Conservation (phyloP, 2,113 vertebrate species). For the Mesoclemmys tuberculata region DNA sequence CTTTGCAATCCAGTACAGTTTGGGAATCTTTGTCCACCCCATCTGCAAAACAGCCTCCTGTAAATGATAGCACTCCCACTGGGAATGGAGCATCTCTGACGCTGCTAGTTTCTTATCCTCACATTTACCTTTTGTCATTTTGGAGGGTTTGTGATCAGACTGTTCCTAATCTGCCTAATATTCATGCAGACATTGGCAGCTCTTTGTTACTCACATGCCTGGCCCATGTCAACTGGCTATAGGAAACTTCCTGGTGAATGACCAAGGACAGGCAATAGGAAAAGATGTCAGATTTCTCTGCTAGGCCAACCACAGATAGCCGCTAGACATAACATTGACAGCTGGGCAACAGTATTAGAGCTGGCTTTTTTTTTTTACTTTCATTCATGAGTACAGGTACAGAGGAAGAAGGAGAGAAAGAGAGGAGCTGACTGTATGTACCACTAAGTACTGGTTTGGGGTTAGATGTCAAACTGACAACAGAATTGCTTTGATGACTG, state of each 20-base stretch:
- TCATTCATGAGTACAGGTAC: no score
- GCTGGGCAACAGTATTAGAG: background rate
- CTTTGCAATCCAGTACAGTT: background rate
- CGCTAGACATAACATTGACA: background rate
- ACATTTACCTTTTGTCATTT: background rate
- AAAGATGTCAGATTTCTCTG: background rate
- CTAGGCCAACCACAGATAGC: background rate
- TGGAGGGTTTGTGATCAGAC: background rate
- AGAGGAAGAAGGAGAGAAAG: no score
- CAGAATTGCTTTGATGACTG: background rate
- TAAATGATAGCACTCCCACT: no score
- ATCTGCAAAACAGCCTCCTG: background rate
- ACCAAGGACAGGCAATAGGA: background rate
- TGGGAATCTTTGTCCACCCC: background rate
- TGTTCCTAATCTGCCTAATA: background rate
- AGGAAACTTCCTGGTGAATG: no score
- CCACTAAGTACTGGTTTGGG: background rate
- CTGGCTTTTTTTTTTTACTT: no score
- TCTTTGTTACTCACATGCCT: background rate
- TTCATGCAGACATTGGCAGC: background rate
- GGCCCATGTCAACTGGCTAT: background rate
- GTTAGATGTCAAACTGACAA: background rate
- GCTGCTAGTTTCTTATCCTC: background rate
- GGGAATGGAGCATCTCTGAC: no score
- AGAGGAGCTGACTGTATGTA: background rate